Conservation (phyloP, 2,888 invertebrate species). For the Nephrotoma flavescens region DNA sequence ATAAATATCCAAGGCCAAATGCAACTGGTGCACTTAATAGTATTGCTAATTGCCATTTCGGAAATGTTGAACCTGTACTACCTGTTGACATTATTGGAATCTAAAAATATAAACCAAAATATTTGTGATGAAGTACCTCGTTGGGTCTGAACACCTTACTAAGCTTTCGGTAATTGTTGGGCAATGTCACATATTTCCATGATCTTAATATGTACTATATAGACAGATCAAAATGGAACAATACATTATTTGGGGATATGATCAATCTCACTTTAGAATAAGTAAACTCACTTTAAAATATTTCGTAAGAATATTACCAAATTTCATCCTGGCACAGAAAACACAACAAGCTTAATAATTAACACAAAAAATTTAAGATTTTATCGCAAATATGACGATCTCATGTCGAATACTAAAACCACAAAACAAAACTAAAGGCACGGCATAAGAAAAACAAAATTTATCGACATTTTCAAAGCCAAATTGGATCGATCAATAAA, state of each 20-base stretch:
- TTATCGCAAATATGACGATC: not conserved
- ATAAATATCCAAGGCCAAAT: constrained; percentile 67
- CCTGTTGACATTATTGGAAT: constrained; percentile 9
- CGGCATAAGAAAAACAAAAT: not conserved
- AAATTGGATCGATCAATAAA: not conserved
- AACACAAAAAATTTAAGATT: not conserved
- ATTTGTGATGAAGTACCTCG: too few species aligned
- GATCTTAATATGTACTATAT: too few species aligned
- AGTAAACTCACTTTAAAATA: not conserved
- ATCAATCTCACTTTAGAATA: not conserved
- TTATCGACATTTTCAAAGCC: not conserved
- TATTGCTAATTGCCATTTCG: constrained; percentile 78
- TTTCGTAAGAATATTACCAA: not conserved
- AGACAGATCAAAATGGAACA: too few species aligned
- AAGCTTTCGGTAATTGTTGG: too few species aligned
- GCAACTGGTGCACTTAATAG: constrained; percentile 72
- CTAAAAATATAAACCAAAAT: not conserved
- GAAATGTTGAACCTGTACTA: constrained; percentile 41
- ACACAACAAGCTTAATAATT: not conserved
- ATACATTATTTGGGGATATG: not conserved
- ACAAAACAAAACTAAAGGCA: not conserved
- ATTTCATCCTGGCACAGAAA: not conserved
- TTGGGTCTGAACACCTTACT: too few species aligned
- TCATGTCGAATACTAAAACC: not conserved
- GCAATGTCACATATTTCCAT: too few species aligned